Percentiles rank a stretch among this genome's conserved stretches.
Evolutionary conservation across 2,888 invertebrate genomes (phyloP).

Genomic region (Lepidocyrtinus sp.): DNA sequence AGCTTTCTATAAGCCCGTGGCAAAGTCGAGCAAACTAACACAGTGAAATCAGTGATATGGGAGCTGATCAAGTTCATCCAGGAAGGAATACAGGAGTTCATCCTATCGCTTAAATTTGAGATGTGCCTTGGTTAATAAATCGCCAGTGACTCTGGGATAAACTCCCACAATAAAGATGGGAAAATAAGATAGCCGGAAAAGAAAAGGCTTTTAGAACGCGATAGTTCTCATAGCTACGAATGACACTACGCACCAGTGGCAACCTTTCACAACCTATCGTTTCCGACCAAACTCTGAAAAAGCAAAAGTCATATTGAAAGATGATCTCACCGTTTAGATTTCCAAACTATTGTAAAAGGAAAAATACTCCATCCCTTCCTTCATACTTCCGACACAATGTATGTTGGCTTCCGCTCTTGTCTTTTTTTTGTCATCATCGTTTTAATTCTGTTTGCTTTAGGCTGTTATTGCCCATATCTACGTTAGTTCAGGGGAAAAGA

Average conservation of each 20-base stretch:
- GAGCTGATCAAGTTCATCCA: too few relatives aligned
- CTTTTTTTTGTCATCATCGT: conserved; percentile 45
- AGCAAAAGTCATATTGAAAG: too few relatives aligned
- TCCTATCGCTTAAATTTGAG: too few relatives aligned
- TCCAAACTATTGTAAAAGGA: neutral
- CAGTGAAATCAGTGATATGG: too few relatives aligned
- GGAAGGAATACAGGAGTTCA: too few relatives aligned
- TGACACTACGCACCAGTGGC: too few relatives aligned
- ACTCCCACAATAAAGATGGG: conserved; percentile 13
- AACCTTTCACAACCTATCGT: conserved; percentile 27
- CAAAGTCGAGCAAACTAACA: conserved; percentile 30
- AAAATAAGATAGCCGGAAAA: conserved; percentile 43
- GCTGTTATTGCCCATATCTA: conserved; percentile 38
- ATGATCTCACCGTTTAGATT: too few relatives aligned
- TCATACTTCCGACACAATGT: neutral
- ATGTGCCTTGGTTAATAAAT: too few relatives aligned
- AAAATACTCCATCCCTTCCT: neutral
- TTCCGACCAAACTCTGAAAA: conserved; percentile 23
- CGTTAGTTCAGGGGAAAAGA: conserved; percentile 22
- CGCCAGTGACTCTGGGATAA: conserved; percentile 21
- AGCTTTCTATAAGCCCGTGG: conserved; percentile 31
- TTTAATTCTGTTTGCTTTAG: conserved; percentile 24
- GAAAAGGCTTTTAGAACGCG: conserved; percentile 19
- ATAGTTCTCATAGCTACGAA: too few relatives aligned
- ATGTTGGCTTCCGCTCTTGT: conserved; percentile 11